These are phyloP conservation scores for Bothrops jararaca DNA, from an alignment of 2,113 vertebrate species.

Conservation along the genomic window DNA sequence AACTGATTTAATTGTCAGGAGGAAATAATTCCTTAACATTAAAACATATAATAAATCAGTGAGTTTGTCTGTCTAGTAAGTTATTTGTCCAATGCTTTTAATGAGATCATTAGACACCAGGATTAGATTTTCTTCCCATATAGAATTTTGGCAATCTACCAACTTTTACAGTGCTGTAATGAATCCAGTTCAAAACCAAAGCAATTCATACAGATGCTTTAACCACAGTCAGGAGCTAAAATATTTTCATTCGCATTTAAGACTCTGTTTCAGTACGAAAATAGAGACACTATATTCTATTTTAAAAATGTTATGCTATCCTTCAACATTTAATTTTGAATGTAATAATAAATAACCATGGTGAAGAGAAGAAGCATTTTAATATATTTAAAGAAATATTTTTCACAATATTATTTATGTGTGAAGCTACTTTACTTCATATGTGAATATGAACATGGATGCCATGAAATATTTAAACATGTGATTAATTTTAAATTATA, in stretches of 20 bases:
- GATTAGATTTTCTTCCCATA: not conserved
- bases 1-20: not conserved
- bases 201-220: not conserved
- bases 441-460: not conserved
- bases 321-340: not conserved
- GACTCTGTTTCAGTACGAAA: not conserved
- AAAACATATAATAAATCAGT: not conserved
- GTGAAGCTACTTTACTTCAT: not conserved
- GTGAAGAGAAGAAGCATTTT: not conserved
- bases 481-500: not conserved
- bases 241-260: not conserved
- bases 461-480: not conserved
- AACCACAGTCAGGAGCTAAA: not conserved
- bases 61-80: not conserved
- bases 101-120: not conserved
- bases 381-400: not conserved
- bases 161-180: not conserved
- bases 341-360: not conserved
- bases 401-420: not conserved
- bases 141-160: not conserved
- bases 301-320: not conserved
- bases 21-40: not conserved
- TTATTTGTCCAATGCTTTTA: not conserved
- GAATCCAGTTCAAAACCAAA: not conserved
- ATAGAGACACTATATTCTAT: not conserved